phyloP scores from a whole-genome alignment of 2,797 vertebrate genomes.

The Onychomys arenicola region DNA sequence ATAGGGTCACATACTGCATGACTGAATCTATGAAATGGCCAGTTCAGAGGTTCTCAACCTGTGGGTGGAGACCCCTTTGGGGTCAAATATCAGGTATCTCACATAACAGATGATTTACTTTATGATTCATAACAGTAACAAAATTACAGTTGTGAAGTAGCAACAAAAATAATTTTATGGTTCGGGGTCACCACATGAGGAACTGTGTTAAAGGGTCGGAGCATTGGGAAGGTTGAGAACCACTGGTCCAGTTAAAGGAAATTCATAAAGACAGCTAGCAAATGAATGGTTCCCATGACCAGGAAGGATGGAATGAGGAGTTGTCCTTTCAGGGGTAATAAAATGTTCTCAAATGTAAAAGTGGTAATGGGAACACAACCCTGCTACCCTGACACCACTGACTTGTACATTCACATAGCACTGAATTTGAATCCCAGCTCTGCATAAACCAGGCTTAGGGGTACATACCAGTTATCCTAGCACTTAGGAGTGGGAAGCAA shows the following conservation, averaged over 20 bases:
- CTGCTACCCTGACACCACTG: background rate
- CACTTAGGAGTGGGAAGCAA: background rate
- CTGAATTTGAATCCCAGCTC: background rate
- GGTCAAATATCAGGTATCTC: background rate
- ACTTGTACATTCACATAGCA: background rate
- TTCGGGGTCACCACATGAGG: background rate
- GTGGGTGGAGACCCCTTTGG: background rate
- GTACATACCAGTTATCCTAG: background rate
- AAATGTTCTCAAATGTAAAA: background rate
- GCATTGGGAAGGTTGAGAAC: background rate
- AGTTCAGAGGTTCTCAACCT: background rate
- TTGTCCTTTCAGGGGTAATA: background rate
- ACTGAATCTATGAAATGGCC: background rate
- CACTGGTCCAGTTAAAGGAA: background rate
- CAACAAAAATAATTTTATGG: background rate
- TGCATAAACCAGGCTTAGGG: background rate
- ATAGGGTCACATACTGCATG: background rate
- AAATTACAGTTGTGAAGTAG: background rate
- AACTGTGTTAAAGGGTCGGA: background rate
- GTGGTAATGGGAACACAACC: background rate
- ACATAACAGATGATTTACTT: background rate
- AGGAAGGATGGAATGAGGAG: background rate
- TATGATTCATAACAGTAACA: background rate
- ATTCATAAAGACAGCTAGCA: background rate
- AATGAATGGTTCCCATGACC: too few species aligned